phyloP scores from a whole-genome alignment of 1,140 invertebrate species.

The Apis mellifera region Amel_HAv3.1 CM009943.2:4067501-4068000 shows the following conservation, averaged over 20 bases:
- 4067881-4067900: background rate
- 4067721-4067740: constrained; percentile 19
- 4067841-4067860: no score
- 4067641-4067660: constrained; percentile 45
- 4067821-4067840: no score
- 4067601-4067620: constrained; percentile 43
- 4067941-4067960: constrained; percentile 42
- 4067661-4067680: background rate
- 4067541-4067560: constrained; percentile 72
- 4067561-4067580: constrained; percentile 62
- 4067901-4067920: constrained; percentile 16
- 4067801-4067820: no score
- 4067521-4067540: constrained; percentile 68
- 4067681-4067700: background rate
- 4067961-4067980: background rate
- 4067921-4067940: background rate
- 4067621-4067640: constrained; percentile 61
- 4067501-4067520: no score
- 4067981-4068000: constrained; percentile 31
- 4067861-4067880: background rate
- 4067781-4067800: no score
- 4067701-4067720: constrained; percentile 4
- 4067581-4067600: constrained; percentile 75
- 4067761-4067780: no score
- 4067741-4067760: background rate